A percentile compares a stretch with the other conserved stretches of the same genome.
phyloP scores from a whole-genome alignment of 2,888 invertebrate species.

The Heliconius aoede region DNA sequence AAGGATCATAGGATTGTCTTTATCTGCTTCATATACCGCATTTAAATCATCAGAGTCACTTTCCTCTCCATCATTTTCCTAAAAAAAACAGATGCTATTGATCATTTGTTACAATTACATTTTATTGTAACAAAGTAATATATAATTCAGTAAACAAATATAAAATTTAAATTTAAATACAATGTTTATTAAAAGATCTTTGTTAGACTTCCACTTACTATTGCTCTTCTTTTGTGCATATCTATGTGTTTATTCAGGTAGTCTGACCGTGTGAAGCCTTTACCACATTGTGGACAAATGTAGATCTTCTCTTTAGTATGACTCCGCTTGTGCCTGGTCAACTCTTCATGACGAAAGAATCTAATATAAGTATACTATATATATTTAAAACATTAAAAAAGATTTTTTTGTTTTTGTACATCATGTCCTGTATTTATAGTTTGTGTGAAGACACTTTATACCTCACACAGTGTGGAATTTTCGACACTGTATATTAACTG shows the following conservation, averaged over 20 bases:
- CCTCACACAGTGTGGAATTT: not conserved
- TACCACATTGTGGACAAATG: conserved; percentile 20
- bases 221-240: conserved; percentile 22
- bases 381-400: not conserved
- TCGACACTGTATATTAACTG: not conserved
- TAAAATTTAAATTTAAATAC: too few species aligned
- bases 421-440: too few species aligned
- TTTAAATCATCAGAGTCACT: conserved; percentile 6
- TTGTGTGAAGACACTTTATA: too few species aligned
- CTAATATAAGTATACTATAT: conserved; percentile 1
- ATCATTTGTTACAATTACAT: not conserved
- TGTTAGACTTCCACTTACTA: conserved; percentile 12
- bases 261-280: conserved; percentile 16
- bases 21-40: conserved; percentile 11
- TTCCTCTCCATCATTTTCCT: conserved; percentile 1
- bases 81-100: not conserved
- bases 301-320: conserved; percentile 21
- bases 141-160: not conserved
- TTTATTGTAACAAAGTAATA: too few species aligned
- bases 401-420: not conserved
- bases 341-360: conserved; percentile 24
- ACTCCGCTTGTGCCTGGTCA: conserved; percentile 20
- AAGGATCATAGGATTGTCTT: conserved; percentile 17
- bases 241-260: conserved; percentile 25
- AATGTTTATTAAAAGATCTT: not conserved